A percentile compares a stretch with the other conserved stretches of the same genome.
phyloP scores from a whole-genome alignment of 2,113 vertebrate genomes.

The Hipposideros armiger region DNA sequence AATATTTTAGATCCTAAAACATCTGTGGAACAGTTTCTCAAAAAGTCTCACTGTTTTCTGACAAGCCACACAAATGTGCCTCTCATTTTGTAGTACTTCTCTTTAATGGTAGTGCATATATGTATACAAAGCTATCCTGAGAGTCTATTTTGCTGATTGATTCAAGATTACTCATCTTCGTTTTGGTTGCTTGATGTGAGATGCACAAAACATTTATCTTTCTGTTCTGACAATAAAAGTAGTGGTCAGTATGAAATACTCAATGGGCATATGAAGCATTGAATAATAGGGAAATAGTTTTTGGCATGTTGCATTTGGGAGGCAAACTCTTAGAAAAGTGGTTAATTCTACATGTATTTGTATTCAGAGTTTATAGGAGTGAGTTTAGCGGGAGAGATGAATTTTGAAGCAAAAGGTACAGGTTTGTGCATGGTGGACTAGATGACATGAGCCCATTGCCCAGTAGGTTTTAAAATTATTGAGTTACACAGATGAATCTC shows the following conservation, averaged over 20 bases:
- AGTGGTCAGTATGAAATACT: conserved; percentile 26
- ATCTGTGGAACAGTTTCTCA: conserved; percentile 84
- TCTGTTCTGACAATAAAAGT: conserved; percentile 57
- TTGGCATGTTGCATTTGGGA: conserved; percentile 1
- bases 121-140: not conserved
- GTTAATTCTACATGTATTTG: conserved; percentile 31
- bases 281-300: not conserved
- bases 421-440: not conserved
- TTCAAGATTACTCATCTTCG: conserved; percentile 63
- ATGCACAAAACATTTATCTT: conserved; percentile 62
- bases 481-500: not conserved
- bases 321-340: not conserved
- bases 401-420: not conserved
- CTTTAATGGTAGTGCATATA: conserved; percentile 35
- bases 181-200: conserved; percentile 67
- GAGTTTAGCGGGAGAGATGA: not conserved
- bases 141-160: conserved; percentile 53
- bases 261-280: not conserved
- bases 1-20: conserved; percentile 82
- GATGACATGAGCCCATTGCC: not conserved
- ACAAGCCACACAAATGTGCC: conserved; percentile 82
- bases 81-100: conserved; percentile 73
- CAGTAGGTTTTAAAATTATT: not conserved
- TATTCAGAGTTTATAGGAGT: not conserved
- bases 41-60: conserved; percentile 78